phyloP scores from a whole-genome alignment of 92 coral and sea anemone species.

The Heteractis magnifica region DNA sequence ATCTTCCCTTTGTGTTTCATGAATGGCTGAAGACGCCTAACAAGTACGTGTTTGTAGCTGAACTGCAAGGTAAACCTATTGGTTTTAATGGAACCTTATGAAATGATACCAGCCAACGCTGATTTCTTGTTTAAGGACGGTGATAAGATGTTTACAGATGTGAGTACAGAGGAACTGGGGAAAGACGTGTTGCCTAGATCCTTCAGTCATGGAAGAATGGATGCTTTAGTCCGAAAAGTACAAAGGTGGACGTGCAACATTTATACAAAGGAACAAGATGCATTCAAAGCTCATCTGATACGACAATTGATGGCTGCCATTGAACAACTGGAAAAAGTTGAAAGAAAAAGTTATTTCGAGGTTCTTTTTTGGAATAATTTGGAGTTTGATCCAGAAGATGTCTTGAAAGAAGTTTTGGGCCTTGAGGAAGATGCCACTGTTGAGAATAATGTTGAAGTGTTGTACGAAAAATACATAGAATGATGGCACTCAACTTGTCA shows the following conservation, averaged over 20 bases:
- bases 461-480: not conserved
- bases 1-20: slow-evolving; percentile 4
- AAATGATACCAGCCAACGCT: not conserved
- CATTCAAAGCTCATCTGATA: not conserved
- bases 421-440: not conserved
- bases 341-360: not conserved
- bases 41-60: slow-evolving; percentile 8
- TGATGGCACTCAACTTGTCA: not conserved
- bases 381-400: not conserved
- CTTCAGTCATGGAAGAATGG: not conserved
- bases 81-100: not conserved
- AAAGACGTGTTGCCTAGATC: not conserved
- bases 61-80: not conserved
- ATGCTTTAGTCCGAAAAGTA: not conserved
- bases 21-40: not conserved
- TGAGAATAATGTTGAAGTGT: not conserved
- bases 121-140: not conserved
- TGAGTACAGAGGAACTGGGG: not conserved
- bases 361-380: not conserved
- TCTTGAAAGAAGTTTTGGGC: not conserved
- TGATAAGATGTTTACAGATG: not conserved
- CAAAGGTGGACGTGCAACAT: not conserved
- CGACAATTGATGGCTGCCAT: not conserved
- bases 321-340: not conserved
- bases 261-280: not conserved